Evolutionary conservation across 2,888 invertebrate species (phyloP).

Genomic region (Cybosia mesomella): DNA sequence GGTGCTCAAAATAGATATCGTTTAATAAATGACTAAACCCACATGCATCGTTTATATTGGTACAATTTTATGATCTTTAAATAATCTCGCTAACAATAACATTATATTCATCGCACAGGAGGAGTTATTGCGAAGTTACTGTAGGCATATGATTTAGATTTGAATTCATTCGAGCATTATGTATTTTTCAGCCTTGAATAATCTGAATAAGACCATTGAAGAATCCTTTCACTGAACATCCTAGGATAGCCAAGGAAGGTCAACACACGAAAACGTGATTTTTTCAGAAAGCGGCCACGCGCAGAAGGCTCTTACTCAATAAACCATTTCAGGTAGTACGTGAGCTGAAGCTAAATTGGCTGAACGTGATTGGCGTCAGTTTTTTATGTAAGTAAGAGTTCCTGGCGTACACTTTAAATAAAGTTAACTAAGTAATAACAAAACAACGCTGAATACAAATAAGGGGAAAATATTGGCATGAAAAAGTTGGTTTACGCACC

Average conservation of each 20-base stretch:
- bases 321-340: conserved; percentile 55
- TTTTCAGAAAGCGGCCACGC: conserved; percentile 42
- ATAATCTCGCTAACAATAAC: no score
- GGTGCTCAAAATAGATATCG: neutral
- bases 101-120: no score
- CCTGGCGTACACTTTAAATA: conserved; percentile 30
- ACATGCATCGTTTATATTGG: no score
- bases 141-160: no score
- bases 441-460: conserved; percentile 34
- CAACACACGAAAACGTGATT: conserved; percentile 36
- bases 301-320: conserved; percentile 45
- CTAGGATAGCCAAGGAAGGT: conserved; percentile 7
- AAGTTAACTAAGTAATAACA: conserved; percentile 31
- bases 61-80: no score
- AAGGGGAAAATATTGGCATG: conserved; percentile 20
- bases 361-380: conserved; percentile 41
- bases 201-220: conserved; percentile 30
- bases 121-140: no score
- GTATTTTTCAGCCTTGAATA: conserved; percentile 23
- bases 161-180: no score
- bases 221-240: conserved; percentile 39
- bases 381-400: conserved; percentile 27
- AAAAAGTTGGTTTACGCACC: conserved; percentile 6
- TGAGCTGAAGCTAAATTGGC: conserved; percentile 46
- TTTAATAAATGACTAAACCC: neutral